phyloP scores from a whole-genome alignment of 2,888 invertebrate species.

The Adelognathus sp. region DNA sequence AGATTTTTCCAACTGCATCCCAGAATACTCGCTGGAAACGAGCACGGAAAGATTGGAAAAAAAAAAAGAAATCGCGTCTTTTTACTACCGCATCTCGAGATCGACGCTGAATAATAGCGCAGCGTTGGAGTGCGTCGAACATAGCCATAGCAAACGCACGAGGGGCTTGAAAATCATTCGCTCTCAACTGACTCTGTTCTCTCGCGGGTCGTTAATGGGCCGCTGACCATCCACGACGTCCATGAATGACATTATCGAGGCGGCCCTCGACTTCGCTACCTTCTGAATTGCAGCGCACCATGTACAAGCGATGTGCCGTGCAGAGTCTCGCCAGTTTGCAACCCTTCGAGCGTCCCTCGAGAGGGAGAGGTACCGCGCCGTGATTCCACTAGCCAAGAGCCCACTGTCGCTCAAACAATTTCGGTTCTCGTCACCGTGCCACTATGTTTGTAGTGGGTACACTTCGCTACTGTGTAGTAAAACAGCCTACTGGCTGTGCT shows the following conservation, averaged over 20 bases:
- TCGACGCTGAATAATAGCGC: background rate
- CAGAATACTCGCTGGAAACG: no score
- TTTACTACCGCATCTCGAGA: background rate
- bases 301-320: conserved; percentile 3
- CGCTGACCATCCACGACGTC: conserved; percentile 47
- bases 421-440: conserved; percentile 63
- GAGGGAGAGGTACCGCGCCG: conserved; percentile 23
- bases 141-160: background rate
- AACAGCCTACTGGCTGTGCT: no score
- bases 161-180: conserved; percentile 38
- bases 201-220: conserved; percentile 52
- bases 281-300: background rate
- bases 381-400: conserved; percentile 59
- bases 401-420: conserved; percentile 67
- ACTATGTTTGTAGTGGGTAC: background rate
- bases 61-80: background rate
- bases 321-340: conserved; percentile 61
- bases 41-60: no score
- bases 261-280: conserved; percentile 13
- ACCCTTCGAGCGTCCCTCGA: conserved; percentile 64
- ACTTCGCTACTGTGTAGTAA: background rate
- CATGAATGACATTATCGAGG: conserved; percentile 69
- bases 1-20: no score
- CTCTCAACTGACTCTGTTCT: conserved; percentile 27
- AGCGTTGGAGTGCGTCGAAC: background rate